phyloP scores from a whole-genome alignment of 2,888 invertebrate genomes.

The Leucophenga montana region DNA sequence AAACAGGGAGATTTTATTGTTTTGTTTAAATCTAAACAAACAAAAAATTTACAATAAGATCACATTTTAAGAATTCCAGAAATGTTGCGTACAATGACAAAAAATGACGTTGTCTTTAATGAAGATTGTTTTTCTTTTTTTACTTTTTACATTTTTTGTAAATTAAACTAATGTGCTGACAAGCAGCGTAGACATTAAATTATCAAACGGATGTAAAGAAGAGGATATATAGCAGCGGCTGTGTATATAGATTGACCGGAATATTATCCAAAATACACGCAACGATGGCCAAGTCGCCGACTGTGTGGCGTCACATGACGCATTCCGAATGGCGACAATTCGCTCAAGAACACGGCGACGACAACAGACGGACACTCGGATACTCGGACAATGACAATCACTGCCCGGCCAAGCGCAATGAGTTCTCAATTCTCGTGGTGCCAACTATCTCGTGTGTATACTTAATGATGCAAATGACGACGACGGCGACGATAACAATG shows the following conservation, averaged over 20 bases:
- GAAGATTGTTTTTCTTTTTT: no score
- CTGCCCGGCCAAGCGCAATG: neutral
- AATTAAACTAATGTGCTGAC: neutral
- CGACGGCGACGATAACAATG: neutral
- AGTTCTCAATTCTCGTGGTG: neutral
- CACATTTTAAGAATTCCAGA: neutral
- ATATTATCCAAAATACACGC: no score
- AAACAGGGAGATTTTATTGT: constrained; percentile 1
- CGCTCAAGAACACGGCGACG: neutral
- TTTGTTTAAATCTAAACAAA: neutral
- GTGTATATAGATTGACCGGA: no score
- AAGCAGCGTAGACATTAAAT: constrained; percentile 4
- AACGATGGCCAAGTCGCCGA: neutral
- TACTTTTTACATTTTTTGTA: constrained; percentile 3
- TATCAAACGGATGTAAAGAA: constrained; percentile 5
- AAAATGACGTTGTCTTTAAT: neutral
- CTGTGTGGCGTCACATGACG: constrained; percentile 6
- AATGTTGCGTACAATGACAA: neutral
- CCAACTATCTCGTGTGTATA: neutral
- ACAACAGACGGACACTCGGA: neutral
- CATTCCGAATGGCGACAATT: neutral
- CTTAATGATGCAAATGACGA: neutral
- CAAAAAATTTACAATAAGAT: no score
- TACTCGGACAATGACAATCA: neutral
- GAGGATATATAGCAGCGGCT: no score